Percentiles rank a stretch among this genome's conserved stretches.
Evolutionary conservation across 2,797 vertebrate species (phyloP).

Genomic region (Anguilla pacifica): DNA sequence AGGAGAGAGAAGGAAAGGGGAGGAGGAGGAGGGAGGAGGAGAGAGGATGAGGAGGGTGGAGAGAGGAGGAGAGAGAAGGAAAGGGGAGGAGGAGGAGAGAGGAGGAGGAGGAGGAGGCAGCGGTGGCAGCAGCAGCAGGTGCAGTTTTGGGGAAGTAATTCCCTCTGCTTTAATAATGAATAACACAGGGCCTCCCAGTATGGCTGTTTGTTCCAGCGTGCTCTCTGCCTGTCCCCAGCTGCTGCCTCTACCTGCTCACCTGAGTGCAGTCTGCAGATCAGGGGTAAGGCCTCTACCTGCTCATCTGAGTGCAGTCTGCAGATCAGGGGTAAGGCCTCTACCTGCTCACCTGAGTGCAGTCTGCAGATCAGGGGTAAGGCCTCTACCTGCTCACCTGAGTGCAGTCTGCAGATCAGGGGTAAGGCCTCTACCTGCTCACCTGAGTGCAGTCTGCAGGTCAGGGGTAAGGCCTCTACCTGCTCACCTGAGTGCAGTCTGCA

Average conservation of each 20-base stretch:
- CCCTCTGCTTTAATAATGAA: conserved; percentile 21
- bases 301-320: background rate
- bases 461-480: conserved; percentile 3
- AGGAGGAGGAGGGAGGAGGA: no score
- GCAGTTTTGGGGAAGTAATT: conserved; percentile 12
- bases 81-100: no score
- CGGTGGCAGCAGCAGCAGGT: background rate
- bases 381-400: background rate
- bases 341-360: background rate
- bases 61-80: no score
- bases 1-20: background rate
- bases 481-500: background rate
- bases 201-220: conserved; percentile 20
- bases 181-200: conserved; percentile 33
- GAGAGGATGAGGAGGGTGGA: no score
- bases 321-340: conserved; percentile 2
- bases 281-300: background rate
- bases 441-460: background rate
- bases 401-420: background rate
- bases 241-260: conserved; percentile 19
- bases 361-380: background rate
- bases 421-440: conserved; percentile 10
- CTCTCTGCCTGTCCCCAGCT: conserved; percentile 21
- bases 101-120: background rate
- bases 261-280: background rate